Evolutionary conservation across 2,113 vertebrate species (phyloP).

Genomic region (Saccopteryx leptura): DNA sequence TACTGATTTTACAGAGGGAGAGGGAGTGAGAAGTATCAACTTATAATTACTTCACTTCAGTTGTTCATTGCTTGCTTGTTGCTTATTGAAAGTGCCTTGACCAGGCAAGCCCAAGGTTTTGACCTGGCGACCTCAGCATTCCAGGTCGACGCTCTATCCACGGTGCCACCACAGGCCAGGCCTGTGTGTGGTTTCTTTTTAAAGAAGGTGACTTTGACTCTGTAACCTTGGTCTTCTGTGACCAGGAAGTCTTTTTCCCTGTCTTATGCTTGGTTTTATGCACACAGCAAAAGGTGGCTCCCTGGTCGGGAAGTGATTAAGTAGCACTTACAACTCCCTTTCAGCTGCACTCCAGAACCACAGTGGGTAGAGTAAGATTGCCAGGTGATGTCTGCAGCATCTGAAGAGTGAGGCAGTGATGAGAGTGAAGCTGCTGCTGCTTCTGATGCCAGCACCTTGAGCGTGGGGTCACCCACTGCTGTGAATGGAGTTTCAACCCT

Average conservation of each 20-base stretch:
- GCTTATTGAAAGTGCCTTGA: too few relatives aligned
- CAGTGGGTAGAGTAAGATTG: fast-evolving
- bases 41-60: too few relatives aligned
- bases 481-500: neutral
- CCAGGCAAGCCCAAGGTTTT: too few relatives aligned
- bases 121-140: too few relatives aligned
- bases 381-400: neutral
- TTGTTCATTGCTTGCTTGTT: too few relatives aligned
- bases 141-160: too few relatives aligned
- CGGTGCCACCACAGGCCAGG: too few relatives aligned
- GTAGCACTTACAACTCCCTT: neutral
- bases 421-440: fast-evolving
- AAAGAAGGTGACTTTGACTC: neutral
- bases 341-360: neutral
- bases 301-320: neutral
- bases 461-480: fast-evolving
- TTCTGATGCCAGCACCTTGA: neutral
- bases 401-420: fast-evolving
- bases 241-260: too few relatives aligned
- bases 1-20: too few relatives aligned
- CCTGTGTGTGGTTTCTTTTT: neutral
- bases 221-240: neutral
- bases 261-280: neutral
- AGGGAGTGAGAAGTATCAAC: too few relatives aligned
- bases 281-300: neutral